These are phyloP conservation scores for Volucella inflata DNA, from an alignment of 2,888 invertebrate genomes.

Conservation along the genomic window DNA sequence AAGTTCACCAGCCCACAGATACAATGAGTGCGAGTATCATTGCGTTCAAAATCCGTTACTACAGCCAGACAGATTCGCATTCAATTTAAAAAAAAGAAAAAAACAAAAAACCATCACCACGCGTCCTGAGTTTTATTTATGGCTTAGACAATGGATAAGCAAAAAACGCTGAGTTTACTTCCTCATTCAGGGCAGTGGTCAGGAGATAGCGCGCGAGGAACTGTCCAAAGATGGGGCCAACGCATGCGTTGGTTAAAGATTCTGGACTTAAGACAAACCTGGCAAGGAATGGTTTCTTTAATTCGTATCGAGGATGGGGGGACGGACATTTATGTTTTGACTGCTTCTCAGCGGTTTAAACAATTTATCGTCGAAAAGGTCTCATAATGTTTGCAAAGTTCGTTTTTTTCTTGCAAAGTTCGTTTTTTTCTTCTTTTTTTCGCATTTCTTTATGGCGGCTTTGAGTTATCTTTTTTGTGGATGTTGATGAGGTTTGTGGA, in stretches of 20 bases:
- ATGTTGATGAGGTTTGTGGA: slow-evolving; percentile 13
- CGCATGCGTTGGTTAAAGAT: slow-evolving; percentile 18
- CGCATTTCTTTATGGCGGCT: slow-evolving; percentile 9
- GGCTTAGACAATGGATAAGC: slow-evolving; percentile 69
- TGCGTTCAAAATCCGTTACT: slow-evolving; percentile 58
- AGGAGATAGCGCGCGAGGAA: not conserved
- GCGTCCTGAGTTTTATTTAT: slow-evolving; percentile 71
- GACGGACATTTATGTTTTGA: slow-evolving; percentile 66
- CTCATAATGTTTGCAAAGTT: slow-evolving; percentile 60
- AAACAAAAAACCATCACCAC: slow-evolving; percentile 42
- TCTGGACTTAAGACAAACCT: slow-evolving; percentile 38
- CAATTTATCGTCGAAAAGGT: slow-evolving; percentile 70
- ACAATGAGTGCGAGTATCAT: slow-evolving; percentile 11
- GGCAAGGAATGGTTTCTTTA: slow-evolving; percentile 25
- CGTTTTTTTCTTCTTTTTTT: slow-evolving; percentile 11
- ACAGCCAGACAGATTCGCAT: slow-evolving; percentile 19
- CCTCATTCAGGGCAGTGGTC: slow-evolving; percentile 24
- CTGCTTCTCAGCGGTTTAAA: slow-evolving; percentile 51
- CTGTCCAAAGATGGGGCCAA: not conserved
- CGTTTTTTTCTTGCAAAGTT: slow-evolving; percentile 19
- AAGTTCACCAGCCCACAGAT: slow-evolving; percentile 56
- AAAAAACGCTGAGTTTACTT: slow-evolving; percentile 36
- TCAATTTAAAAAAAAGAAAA: slow-evolving; percentile 1
- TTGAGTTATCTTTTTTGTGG: slow-evolving; percentile 53
- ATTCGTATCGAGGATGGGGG: slow-evolving; percentile 16